Base-by-base conservation (phyloP, 1,140 invertebrate species). In the Drosophila sucinea region DNA sequence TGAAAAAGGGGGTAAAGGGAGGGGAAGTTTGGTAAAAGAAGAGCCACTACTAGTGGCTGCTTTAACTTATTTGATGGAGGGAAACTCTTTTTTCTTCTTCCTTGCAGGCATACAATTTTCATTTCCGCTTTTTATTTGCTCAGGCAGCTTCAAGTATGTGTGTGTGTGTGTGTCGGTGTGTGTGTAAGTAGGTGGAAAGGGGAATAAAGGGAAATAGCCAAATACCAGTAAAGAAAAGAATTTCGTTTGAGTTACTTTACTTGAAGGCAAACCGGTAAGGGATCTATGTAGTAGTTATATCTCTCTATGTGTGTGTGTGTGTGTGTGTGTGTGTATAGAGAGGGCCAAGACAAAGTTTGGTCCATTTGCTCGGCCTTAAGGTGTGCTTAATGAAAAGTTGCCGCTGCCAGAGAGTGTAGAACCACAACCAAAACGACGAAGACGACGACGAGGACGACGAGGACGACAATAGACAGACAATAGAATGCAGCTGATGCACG, bases 351-450 rank as follows among this genome's bases (percentile, higher is more conserved):
- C 64, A 78, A 80, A 80, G 55, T 80, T 80, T 80, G 71, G 62
- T 68, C 70, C 78, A 77, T 79, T 80, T 77, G 75, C 67, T 71
- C 64, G 64, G 78, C 78, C 78, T 80, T 80, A 80, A 80, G 78
- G 78, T 80, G 78, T 67, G 78, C 77, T 80, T 80, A 80, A 80
- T 80, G 78, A 80, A 80, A 80, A 80, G 75, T 80, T 80, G 75
- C 25, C 44, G 44, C 25, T 51, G 41, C 61, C 33, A 38, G 35
- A 38, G 35, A 40, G 32, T 33, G 58, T 23, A 60, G 58, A 40
- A 35, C 32, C 63, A 27, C 30, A 54, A 54, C 67, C 69, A 61
- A 25, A 33, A 60, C 57, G 44, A 51, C 44, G 7, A 10, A 17
- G 3, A 47, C 44, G 44, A 8, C 44, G 1, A 47, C 23, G 44